Evolutionary conservation across 2,888 invertebrate genomes (phyloP).

Genomic region (Habroteleia sp.): DNA sequence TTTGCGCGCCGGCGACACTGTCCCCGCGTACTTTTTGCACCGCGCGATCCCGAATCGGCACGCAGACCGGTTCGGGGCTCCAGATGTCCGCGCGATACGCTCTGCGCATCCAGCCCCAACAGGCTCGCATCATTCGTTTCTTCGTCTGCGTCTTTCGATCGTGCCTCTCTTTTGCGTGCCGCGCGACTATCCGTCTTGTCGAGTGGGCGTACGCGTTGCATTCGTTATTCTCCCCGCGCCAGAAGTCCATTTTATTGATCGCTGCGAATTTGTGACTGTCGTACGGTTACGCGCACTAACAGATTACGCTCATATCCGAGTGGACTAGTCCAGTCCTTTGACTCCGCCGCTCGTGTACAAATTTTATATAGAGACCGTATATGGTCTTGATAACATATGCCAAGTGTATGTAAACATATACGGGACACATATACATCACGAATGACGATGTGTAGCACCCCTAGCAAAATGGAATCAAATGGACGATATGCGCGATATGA

Average conservation of each 20-base stretch:
- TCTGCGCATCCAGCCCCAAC: slow-evolving; percentile 43
- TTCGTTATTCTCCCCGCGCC: slow-evolving; percentile 32
- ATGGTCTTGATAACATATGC: no score
- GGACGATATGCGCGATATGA: no score
- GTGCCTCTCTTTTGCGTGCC: slow-evolving; percentile 18
- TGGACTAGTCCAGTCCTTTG: no score
- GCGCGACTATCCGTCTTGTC: slow-evolving; percentile 40
- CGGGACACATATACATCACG: no score
- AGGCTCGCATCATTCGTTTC: slow-evolving; percentile 31
- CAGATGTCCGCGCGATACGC: slow-evolving; percentile 45
- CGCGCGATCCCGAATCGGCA: slow-evolving; percentile 39
- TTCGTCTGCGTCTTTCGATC: slow-evolving; percentile 1
- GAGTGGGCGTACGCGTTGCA: slow-evolving; percentile 44
- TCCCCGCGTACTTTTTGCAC: slow-evolving; percentile 19
- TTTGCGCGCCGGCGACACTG: slow-evolving; percentile 19
- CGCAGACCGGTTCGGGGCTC: slow-evolving; percentile 28
- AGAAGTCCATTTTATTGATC: slow-evolving; percentile 43
- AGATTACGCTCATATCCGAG: no score
- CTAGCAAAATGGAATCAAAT: no score
- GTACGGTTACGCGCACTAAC: slow-evolving; percentile 18
- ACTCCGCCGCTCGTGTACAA: no score
- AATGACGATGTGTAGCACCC: no score
- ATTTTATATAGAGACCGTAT: no score
- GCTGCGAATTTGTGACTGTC: slow-evolving; percentile 51
- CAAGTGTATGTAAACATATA: no score